Evolutionary conservation across 2,113 vertebrate genomes (phyloP), one percentile per base, ranked within the genome.

Genomic region (Rana temporaria): DNA sequence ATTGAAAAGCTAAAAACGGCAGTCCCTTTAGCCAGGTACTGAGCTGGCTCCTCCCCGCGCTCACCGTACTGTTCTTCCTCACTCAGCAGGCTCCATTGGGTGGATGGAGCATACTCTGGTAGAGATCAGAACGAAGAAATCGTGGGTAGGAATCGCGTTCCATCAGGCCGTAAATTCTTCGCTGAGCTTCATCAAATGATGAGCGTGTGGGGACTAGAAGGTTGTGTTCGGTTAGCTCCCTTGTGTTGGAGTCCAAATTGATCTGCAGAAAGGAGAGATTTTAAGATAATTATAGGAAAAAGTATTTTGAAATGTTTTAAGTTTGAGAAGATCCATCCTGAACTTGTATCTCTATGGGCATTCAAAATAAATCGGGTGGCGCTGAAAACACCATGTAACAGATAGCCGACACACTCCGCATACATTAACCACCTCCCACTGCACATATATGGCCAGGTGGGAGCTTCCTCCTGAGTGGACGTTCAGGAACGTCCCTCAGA

Each of bases 111-210:
- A 75, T 24, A 42, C 80, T 82, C 62, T 82, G 80, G 20, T 99
- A 99, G 77, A 99, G 94, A 90, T 99, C 97, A 0, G 98, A 99
- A 88, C 97, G 97, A 64, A 99, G 94, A 90, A 99, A 99, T 55
- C 98, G 96, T 0, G 98, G 96, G 78, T 99, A 99, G 0, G 98
- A 97, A 95, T 99, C 98, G 87, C 98, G 98, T 90, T 99, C 98
- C 98, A 99, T 99, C 64, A 99, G 94, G 79, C 97, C 97, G 0
- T 96, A 98, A 92, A 99, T 99, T 89, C 98, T 94, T 87, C 97
- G 93, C 92, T 99, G 98, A 0, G 98, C 98, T 3, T 98, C 92
- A 84, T 99, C 96, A 0, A 99, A 99, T 92, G 96, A 96, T 90
- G 95, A 92, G 68, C 94, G 94, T 0, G 93, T 96, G 88, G 96